These are phyloP conservation scores for Erebia palarica DNA, from an alignment of 2,888 invertebrate species.

Conservation along the genomic window DNA sequence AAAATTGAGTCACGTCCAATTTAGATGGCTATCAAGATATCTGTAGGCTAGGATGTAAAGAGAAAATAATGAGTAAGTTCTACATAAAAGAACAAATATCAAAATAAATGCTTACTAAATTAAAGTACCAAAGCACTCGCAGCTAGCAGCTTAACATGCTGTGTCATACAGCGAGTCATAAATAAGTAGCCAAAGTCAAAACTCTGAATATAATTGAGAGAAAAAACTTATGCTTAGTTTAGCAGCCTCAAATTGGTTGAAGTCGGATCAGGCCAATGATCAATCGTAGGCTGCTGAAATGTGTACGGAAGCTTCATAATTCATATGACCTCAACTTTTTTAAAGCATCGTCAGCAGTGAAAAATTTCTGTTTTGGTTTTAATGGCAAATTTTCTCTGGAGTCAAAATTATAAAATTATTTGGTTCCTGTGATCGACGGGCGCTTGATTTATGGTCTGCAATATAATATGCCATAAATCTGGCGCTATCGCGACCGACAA, in stretches of 20 bases:
- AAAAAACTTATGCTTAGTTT: no score
- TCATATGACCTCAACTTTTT: not conserved
- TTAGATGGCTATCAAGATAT: not conserved
- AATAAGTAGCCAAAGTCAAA: no score
- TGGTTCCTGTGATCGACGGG: not conserved
- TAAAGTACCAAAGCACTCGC: not conserved
- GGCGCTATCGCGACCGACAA: not conserved
- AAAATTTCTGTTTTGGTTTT: no score
- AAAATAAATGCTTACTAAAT: not conserved
- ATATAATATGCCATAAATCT: not conserved
- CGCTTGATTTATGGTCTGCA: slow-evolving; percentile 2
- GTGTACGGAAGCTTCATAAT: not conserved
- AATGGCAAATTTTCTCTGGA: no score
- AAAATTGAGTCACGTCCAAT: not conserved
- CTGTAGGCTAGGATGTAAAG: not conserved
- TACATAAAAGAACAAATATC: not conserved
- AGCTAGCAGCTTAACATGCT: no score
- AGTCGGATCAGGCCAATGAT: not conserved
- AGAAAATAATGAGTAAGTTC: not conserved
- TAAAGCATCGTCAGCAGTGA: no score
- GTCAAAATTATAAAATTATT: not conserved
- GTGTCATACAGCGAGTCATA: no score
- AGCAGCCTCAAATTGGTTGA: no score
- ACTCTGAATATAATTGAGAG: no score
- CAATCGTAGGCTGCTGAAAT: not conserved